A percentile compares a stretch with the other conserved stretches of the same genome.
phyloP scores from a whole-genome alignment of 1,140 invertebrate genomes.

The Hyposmocoma kahamanoa region DNA sequence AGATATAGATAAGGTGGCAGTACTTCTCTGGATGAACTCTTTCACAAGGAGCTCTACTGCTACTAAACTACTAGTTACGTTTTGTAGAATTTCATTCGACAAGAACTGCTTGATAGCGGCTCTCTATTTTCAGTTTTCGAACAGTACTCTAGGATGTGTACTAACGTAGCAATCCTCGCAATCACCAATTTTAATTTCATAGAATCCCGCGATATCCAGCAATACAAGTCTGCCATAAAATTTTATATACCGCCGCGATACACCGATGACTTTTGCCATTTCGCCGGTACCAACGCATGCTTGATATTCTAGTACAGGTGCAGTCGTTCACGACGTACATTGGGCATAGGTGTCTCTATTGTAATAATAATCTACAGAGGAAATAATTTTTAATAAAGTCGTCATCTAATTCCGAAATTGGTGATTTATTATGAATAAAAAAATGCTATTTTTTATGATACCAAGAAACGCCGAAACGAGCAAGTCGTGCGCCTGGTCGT shows the following conservation, averaged over 20 bases:
- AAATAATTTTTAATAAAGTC: background rate
- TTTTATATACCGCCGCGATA: constrained; percentile 12
- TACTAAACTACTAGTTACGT: no score
- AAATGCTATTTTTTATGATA: background rate
- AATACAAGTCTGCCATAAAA: constrained; percentile 16
- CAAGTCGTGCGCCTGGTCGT: no score
- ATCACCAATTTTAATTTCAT: constrained; percentile 20
- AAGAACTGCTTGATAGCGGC: no score
- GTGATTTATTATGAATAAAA: no score
- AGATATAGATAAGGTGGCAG: no score
- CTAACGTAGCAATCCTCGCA: no score
- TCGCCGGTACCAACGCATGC: constrained; percentile 3
- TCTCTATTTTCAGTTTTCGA: no score
- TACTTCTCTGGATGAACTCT: no score
- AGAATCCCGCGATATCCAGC: background rate
- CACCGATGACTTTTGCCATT: constrained; percentile 23
- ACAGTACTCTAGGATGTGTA: no score
- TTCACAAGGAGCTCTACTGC: no score
- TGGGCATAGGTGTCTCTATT: background rate
- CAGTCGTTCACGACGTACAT: background rate
- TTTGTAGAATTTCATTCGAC: no score
- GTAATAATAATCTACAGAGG: background rate
- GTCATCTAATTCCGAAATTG: background rate
- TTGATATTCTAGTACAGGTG: background rate
- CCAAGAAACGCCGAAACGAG: background rate